phyloP scores from a whole-genome alignment of 2,113 vertebrate genomes.

The Elaphurus davidianus region DNA sequence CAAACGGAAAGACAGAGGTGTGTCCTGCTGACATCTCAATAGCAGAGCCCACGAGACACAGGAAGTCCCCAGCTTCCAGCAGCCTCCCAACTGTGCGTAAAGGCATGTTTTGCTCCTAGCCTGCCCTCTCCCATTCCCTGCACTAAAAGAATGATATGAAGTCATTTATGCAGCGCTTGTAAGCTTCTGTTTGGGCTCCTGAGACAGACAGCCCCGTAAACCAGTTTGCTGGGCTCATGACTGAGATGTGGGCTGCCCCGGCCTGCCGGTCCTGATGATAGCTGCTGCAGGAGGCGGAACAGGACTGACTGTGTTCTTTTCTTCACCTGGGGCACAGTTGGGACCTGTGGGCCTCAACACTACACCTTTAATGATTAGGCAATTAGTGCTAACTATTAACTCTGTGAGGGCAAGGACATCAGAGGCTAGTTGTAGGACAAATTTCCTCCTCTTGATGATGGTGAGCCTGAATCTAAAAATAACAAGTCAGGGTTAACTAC shows the following conservation, averaged over 20 bases:
- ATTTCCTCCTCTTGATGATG: constrained; percentile 38
- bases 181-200: background rate
- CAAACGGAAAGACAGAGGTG: background rate
- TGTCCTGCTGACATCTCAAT: background rate
- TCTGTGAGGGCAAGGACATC: constrained; percentile 58
- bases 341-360: constrained; percentile 7
- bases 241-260: background rate
- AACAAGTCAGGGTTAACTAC: constrained; percentile 43
- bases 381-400: constrained; percentile 14
- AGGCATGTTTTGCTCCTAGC: constrained; percentile 9
- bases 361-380: background rate
- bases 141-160: constrained; percentile 18
- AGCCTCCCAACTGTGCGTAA: background rate
- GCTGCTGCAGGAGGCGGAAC: background rate
- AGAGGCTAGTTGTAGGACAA: constrained; percentile 56
- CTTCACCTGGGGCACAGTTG: background rate
- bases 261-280: background rate
- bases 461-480: constrained; percentile 59
- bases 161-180: background rate
- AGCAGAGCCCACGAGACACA: background rate
- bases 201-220: background rate
- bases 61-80: background rate
- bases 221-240: background rate
- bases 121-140: background rate
- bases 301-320: background rate